Evolutionary conservation across 2,888 invertebrate genomes (phyloP), one percentile per base, ranked within the genome.

Genomic region (Heteromurus nitidus): DNA sequence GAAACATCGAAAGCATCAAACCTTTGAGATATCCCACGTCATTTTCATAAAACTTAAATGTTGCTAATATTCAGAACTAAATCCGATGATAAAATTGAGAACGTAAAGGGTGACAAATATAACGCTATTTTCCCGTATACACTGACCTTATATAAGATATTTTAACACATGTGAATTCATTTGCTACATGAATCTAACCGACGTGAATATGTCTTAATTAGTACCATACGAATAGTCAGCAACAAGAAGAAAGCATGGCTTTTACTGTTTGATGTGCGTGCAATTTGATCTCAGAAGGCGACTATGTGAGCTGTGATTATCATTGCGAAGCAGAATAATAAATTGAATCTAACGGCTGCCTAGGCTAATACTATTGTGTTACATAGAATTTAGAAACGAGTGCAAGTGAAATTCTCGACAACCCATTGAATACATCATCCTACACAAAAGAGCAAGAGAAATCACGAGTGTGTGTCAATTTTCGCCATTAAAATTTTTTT

Each of bases 221-320:
- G 65, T 65, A 65, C 65, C 65, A 65, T 65, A 53, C 3, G 20
- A 65, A 65, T 42, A 65, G 65, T 44, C 44, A 65, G 65, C 44
- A 65, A 18, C 42, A 65, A 65, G 65, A 65, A 65, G 22, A 30
- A 30, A 62, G 62, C 62, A 62, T 62, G 30, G 31, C 31, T 60
- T 26, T 55, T 13, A 55, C 16, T 20, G 47, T n/a, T 3, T 9
- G 20, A 50, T 55, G 62, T 36, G 31, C 62, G 30, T 62, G 62
- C 13, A 28, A 62, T 31, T 30, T 62, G 31, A 62, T 62, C 22
- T 24, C 18, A n/a, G 20, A 30, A 30, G 62, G n/a, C n/a, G 62
- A 26, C 26, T 55, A 30, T 30, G 36, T 62, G 36, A 62, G 20
- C 30, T 44, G 44, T 65, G 65, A 65, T 65, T 65, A 65, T 65